Conservation (phyloP, 2,113 vertebrate genomes). For the Aegypius monachus region DNA sequence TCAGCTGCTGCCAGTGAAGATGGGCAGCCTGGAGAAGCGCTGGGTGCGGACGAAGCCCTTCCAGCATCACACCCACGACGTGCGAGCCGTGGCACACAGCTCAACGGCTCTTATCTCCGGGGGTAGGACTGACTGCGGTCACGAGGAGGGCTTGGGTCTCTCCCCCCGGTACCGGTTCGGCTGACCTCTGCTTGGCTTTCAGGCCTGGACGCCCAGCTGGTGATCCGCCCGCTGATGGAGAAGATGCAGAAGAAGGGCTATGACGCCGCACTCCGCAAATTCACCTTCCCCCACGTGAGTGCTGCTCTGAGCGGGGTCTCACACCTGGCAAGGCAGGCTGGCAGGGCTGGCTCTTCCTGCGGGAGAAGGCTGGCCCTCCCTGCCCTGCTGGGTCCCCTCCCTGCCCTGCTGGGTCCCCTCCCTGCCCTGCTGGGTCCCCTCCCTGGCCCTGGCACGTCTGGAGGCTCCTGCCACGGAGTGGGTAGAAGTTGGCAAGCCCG, state of each 20-base stretch:
- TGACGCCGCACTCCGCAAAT: conserved; percentile 78
- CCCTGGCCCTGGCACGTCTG: too few species aligned
- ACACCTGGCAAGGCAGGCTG: background rate
- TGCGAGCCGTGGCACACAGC: conserved; percentile 84
- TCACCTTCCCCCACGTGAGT: conserved; percentile 92
- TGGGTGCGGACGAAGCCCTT: conserved; percentile 88
- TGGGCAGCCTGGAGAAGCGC: conserved; percentile 72
- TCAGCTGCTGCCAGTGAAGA: conserved; percentile 79
- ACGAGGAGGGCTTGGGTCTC: rapidly evolving
- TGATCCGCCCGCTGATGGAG: conserved; percentile 90
- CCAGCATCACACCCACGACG: conserved; percentile 89
- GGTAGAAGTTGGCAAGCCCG: background rate
- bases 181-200: background rate
- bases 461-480: background rate
- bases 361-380: background rate
- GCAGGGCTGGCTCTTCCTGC: background rate
- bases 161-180: rapidly evolving
- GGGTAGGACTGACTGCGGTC: conserved; percentile 60
- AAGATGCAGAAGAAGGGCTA: conserved; percentile 81
- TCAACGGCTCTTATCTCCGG: conserved; percentile 85
- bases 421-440: background rate
- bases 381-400: background rate
- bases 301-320: rapidly evolving
- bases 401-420: background rate
- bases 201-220: conserved; percentile 92